Conservation (phyloP, 2,113 vertebrate genomes). For the Ellobius talpinus region DNA sequence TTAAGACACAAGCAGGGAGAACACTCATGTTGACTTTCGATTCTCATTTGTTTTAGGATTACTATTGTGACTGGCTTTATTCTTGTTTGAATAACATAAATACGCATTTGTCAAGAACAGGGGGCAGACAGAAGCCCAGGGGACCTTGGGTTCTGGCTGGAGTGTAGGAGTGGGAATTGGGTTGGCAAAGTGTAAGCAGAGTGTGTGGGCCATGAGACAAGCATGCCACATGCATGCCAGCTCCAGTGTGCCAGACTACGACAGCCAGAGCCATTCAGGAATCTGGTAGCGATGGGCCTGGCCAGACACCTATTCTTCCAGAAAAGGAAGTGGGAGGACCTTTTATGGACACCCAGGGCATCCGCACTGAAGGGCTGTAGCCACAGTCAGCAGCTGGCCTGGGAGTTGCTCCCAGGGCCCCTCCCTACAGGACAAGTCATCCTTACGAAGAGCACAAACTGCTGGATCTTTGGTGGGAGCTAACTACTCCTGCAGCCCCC, state of each 20-base stretch:
- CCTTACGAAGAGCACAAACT: neutral
- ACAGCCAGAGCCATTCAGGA: neutral
- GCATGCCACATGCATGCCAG: no score
- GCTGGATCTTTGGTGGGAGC: neutral
- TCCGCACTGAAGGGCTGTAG: neutral
- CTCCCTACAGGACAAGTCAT: neutral
- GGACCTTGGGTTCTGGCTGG: neutral
- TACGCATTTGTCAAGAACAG: neutral
- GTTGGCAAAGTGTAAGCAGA: neutral
- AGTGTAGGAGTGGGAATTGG: no score
- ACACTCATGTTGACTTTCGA: neutral
- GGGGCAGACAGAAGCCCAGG: neutral
- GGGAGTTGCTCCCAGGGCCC: neutral
- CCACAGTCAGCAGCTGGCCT: no score
- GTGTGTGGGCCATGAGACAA: neutral
- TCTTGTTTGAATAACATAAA: constrained; percentile 1
- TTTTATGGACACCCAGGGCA: neutral
- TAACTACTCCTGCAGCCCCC: neutral
- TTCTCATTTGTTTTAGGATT: constrained; percentile 21
- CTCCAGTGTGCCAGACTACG: no score
- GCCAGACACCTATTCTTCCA: neutral
- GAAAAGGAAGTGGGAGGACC: neutral
- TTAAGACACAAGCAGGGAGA: neutral
- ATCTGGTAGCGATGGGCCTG: neutral
- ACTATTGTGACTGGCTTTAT: neutral